Evolutionary conservation across 2,797 vertebrate species (phyloP).

Genomic region (Spatula versicolor): DNA sequence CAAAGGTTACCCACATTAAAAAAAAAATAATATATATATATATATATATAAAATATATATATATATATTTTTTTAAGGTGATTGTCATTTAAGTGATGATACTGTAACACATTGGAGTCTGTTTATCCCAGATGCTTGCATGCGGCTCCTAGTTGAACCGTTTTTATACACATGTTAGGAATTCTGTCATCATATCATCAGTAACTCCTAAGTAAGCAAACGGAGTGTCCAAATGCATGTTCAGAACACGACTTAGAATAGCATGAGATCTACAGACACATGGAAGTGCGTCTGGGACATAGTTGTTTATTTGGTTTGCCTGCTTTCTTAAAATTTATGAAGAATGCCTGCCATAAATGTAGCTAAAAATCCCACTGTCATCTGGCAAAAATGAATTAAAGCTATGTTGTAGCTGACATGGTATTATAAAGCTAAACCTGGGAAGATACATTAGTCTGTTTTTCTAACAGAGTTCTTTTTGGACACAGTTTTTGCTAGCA

Average conservation of each 20-base stretch:
- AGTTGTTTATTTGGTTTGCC: conserved; percentile 28
- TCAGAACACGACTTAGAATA: neutral
- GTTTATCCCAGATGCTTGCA: conserved; percentile 18
- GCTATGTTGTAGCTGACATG: neutral
- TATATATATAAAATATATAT: too few species aligned
- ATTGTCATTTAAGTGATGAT: neutral
- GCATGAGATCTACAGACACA: neutral
- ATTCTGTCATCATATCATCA: neutral
- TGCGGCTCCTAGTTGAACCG: neutral
- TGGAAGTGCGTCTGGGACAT: neutral
- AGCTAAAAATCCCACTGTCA: conserved; percentile 9
- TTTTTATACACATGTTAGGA: neutral
- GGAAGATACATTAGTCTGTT: neutral
- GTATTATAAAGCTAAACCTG: conserved; percentile 5
- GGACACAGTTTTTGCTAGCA: neutral
- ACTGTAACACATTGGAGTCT: neutral
- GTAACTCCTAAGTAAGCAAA: neutral
- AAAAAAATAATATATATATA: too few species aligned
- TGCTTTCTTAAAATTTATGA: conserved; percentile 12
- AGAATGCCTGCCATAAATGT: neutral
- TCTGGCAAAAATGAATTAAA: conserved; percentile 3
- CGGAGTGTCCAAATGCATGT: neutral
- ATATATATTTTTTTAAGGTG: neutral
- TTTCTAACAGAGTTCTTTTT: neutral
- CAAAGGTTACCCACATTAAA: neutral